Evolutionary conservation across 1,140 invertebrate species (phyloP), one percentile per base, ranked within the genome.

Genomic region (Zophobas atratus): DNA sequence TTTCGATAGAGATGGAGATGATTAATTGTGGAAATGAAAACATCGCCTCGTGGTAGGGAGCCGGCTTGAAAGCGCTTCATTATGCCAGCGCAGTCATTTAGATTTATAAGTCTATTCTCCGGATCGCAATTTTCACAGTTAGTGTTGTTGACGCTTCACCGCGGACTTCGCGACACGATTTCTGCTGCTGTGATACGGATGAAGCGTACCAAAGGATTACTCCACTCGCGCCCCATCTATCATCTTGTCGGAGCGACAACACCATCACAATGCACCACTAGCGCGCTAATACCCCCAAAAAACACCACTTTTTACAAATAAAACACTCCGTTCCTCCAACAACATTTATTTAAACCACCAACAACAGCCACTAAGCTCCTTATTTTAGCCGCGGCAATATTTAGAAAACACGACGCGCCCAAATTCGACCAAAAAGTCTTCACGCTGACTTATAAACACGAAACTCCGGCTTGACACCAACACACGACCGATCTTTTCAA

Each of bases 21-120:
- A 77, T 77, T 77, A 77, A 77, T 77, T 77, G 75, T 77, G 48
- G 60, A 71, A 77, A 77, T 70, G 75, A 77, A 77, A 77, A 77
- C 75, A 77, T 77, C 63, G 63, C 63, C 46, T 71, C 56, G 46
- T 53, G 55, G 74, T 57, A 57, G 74, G 51, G 55, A 48, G 51
- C 57, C 60, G 56, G 63, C 41, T 53, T 70, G 75, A 70, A 77
- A 71, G 75, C 48, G 60, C 75, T 77, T 77, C 60, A 70, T 70
- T 77, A 70, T 77, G 63, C 60, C 67, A 70, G 57, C 60, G 63
- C 49, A 77, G 75, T 77, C 75, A 56, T 70, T 77, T 56, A 77
- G 60, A 77, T 71, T 51, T 73, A 70, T 70, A 63, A 76, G 56
- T 76, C 74, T 67, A 76, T 76, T 76, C 74, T 55, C 49, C 71